Base-by-base conservation (phyloP, 2,797 vertebrate genomes). In the Takifugu ocellatus region DNA sequence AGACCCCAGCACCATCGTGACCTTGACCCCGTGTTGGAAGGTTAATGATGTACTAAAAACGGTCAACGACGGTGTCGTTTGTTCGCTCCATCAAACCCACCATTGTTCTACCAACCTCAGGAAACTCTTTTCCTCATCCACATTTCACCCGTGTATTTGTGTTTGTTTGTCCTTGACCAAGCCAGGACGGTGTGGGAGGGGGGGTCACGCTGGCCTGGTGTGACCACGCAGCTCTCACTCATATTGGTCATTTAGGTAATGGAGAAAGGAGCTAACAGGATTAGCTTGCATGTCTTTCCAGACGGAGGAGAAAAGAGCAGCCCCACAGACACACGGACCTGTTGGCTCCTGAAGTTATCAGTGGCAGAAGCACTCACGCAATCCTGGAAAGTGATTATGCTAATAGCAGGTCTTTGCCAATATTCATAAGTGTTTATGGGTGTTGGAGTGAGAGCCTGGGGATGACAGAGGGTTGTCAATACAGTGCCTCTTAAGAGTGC, bases 201-300 rank as follows among this genome's bases (percentile, higher is more conserved):
- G 6, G n/a, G 91, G 90, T 90, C 90, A 72, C 75, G 86, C 84
- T 44, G 84, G 88, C 63, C 72, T 46, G 70, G 59, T 64, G 71
- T 69, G 75, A 76, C 79, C 74, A 74, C 1, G 57, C 73, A 91
- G 92, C 92, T 90, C 91, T 95, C 93, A 91, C 90, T 90, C 90
- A 93, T 93, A 94, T 94, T 94, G 93, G 93, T 91, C 91, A 93
- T 94, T 91, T 93, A 92, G 91, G 87, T 95, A 95, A 95, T 91
- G 93, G 94, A 93, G 89, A 90, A 91, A 88, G 68, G 72, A 88
- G 84, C 36, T 95, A 95, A 95, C 91, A 91, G 93, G 93, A 96
- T 96, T 95, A 95, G 88, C 92, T 61, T 1, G 2, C 63, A 65
- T 70, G 75, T 63, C 80, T 70, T 84, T 74, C 68, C 71, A 29